Evolutionary conservation across 2,888 invertebrate species (phyloP).

Genomic region (Tuberolachnus salignus): DNA sequence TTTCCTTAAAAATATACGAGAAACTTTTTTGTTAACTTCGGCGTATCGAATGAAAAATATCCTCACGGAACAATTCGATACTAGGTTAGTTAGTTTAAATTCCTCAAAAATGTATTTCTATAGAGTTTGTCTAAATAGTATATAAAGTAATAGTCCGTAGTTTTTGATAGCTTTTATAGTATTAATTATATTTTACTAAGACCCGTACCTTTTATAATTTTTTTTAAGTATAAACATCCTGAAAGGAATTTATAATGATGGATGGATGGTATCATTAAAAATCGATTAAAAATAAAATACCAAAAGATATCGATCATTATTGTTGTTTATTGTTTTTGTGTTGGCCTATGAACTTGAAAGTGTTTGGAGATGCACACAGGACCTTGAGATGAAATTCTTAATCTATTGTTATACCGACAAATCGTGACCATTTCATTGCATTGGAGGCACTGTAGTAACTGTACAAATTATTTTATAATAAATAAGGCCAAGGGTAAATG

Average conservation of each 20-base stretch:
- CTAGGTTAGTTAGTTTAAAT: too few relatives aligned
- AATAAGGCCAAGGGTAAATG: constrained; percentile 43
- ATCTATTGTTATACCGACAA: constrained; percentile 48
- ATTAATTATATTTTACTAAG: too few relatives aligned
- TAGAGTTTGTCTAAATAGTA: background rate
- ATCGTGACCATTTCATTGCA: constrained; percentile 45
- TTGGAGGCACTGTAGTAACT: constrained; percentile 4
- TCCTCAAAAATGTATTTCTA: too few relatives aligned
- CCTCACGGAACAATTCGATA: too few relatives aligned
- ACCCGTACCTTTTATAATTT: background rate
- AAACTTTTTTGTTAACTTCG: too few relatives aligned
- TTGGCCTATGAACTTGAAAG: constrained; percentile 48
- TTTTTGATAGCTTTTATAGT: background rate
- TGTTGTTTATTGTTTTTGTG: constrained; percentile 34
- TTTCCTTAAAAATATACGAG: too few relatives aligned
- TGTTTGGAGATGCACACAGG: constrained; percentile 1
- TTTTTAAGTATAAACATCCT: background rate
- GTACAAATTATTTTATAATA: constrained; percentile 30
- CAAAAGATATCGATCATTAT: constrained; percentile 42
- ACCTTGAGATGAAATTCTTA: constrained; percentile 50
- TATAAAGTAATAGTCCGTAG: too few relatives aligned
- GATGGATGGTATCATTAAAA: constrained; percentile 30
- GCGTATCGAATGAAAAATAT: background rate
- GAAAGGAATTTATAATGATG: background rate
- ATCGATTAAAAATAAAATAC: constrained; percentile 12